Base-by-base conservation (phyloP, 2,113 vertebrate genomes). In the Perca schrenkii region DNA sequence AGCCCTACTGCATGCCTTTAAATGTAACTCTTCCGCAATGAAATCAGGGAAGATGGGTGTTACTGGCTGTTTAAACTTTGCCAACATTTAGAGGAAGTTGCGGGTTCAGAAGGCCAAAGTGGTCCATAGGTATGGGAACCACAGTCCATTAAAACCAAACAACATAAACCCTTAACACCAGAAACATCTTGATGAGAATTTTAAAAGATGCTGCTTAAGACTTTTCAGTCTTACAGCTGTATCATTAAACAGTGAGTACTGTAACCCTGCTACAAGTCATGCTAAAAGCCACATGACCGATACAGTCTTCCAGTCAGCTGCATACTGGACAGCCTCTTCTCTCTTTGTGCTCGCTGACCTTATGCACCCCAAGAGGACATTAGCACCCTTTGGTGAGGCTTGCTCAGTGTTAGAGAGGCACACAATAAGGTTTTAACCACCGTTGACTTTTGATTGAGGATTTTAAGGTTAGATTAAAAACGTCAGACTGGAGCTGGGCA, bases 231-330 rank as follows among this genome's bases (percentile, higher is more conserved):
- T 63, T 21, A 17, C 50, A 25, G 50, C n/a, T 47, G 34, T 65
- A 13, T 63, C 53, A 16, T 60, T 64, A 40, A 77, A 70, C 53
- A 52, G 46, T 31, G 58, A 52, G 19, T n/a, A 21, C 50, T 6
- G 21, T 62, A 56, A 58, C 21, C 21, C 78, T 53, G 47, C 79
- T 17, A 43, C 40, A 43, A 8, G 82, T 80, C 74, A 52, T 91
- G 78, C 50, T 79, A 31, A 50, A 16, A 12, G 62, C 87, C 90
- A 91, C 85, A 83, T 90, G 89, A 88, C 70, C 2, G 2, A 12
- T 70, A 69, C 11, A n/a, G 79, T 40, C 76, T 28, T 70, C 11
- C 53, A 81, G 86, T 70, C 77, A 66, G 79, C 86, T 62, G 83
- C 65, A 17, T 34, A 53, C 0, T 28, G 73, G 57, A 22, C 31